Evolutionary conservation across 2,113 vertebrate genomes (phyloP), one percentile per base, ranked within the genome.

Genomic region (Urocolius indicus): DNA sequence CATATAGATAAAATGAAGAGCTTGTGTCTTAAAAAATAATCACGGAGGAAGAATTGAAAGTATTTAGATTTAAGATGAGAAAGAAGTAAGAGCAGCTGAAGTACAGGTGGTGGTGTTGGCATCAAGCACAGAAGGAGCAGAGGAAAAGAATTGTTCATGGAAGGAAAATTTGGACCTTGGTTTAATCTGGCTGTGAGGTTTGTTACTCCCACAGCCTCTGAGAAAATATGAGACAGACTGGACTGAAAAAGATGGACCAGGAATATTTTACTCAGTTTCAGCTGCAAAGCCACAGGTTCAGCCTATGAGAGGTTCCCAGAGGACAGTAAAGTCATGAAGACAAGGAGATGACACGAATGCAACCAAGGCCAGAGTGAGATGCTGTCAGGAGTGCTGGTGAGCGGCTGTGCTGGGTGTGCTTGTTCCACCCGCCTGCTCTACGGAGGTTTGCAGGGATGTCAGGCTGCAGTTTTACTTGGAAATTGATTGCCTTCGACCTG

Each of bases 141-240:
- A 85, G 89, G 91, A 93, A 94, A 95, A 84, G 32, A 84, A 78
- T 30, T 72, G n/a, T 94, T 91, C 74, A 94, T 95, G 89, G 78
- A 93, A 83, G 78, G 89, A 95, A 71, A 95, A 83, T 66, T 66
- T 91, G 82, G 63, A 90, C 43, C 66, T 93, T 69, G 48, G 23
- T 88, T 94, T 90, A 59, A 95, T 73, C 59, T 85, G 71, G 23
- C 71, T 91, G 38, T 83, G 68, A 88, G 63, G 27, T 69, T 88
- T 10, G 9, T 85, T 87, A 63, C 65, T 91, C 29, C 63, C 55
- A 1, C 32, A 91, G 75, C 85, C n/a, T 79, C 54, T 84, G 66
- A 82, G 66, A 91, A 93, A 91, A 89, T 75, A 63, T 16, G 68
- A 94, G 63, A 83, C 62, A 54, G 63, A 90, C 87, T 80, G 82